Conservation (phyloP, 2,113 vertebrate genomes). For the Muntiacus reevesi region DNA sequence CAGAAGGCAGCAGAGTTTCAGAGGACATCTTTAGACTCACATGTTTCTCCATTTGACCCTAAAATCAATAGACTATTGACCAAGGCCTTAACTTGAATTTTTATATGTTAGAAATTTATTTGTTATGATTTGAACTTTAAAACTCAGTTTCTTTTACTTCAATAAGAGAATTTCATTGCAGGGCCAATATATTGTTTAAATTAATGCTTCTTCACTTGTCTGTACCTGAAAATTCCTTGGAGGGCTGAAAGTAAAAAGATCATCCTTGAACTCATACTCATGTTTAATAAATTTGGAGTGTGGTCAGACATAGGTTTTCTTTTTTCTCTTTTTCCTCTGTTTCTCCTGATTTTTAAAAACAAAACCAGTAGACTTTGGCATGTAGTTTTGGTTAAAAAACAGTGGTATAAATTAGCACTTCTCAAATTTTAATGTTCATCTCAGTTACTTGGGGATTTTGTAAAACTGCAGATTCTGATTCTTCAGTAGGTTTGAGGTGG, state of each 20-base stretch:
- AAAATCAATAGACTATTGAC: neutral
- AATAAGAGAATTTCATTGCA: neutral
- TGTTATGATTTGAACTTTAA: neutral
- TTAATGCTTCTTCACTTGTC: neutral
- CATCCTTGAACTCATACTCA: neutral
- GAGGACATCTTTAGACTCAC: neutral
- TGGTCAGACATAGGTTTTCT: neutral
- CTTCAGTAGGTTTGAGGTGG: neutral
- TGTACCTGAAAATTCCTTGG: neutral
- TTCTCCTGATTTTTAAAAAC: neutral
- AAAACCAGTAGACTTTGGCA: neutral
- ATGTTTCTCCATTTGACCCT: conserved; percentile 21
- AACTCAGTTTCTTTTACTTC: neutral
- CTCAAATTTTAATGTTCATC: neutral
- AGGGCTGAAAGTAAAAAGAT: neutral
- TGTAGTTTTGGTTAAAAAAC: neutral
- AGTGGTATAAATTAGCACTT: neutral
- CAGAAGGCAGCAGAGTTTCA: conserved; percentile 37
- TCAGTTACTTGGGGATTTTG: neutral
- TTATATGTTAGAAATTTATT: neutral
- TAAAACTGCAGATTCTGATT: neutral
- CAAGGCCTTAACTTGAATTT: neutral
- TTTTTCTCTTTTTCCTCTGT: accelerated
- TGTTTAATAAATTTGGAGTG: neutral
- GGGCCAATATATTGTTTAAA: neutral